Evolutionary conservation across 2,797 vertebrate species (phyloP).

Genomic region (Eulemur coronatus): DNA sequence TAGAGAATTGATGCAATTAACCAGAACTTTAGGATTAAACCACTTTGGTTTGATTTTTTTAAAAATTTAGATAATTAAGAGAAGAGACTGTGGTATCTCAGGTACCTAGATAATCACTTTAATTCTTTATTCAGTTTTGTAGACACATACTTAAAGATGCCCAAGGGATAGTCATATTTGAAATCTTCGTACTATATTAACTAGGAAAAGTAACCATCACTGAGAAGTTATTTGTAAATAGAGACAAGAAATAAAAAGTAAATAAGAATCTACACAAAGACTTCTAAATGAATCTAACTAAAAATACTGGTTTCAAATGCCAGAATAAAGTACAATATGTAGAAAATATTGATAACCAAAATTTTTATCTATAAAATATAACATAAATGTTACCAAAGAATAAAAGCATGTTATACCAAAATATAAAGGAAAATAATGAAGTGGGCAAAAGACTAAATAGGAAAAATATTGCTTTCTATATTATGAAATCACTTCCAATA

Average conservation of each 20-base stretch:
- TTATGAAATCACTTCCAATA: background rate
- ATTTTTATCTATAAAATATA: background rate
- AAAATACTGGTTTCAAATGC: background rate
- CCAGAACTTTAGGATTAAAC: background rate
- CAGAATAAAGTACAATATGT: background rate
- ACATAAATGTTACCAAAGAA: background rate
- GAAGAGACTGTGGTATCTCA: background rate
- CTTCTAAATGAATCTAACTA: background rate
- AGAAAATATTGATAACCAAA: background rate
- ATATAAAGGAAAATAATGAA: background rate
- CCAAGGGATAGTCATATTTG: background rate
- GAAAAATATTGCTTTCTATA: background rate
- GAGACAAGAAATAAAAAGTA: background rate
- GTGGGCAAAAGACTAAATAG: background rate
- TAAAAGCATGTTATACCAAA: background rate
- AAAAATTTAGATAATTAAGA: conserved; percentile 28
- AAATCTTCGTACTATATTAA: background rate
- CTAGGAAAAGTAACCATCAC: background rate
- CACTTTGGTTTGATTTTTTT: background rate
- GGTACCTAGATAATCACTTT: background rate
- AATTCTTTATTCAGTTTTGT: background rate
- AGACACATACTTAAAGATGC: background rate
- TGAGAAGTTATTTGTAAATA: background rate
- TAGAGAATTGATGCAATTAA: background rate
- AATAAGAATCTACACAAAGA: background rate